Base-by-base conservation (phyloP, 2,888 invertebrate species). In the Meloe dianella region DNA sequence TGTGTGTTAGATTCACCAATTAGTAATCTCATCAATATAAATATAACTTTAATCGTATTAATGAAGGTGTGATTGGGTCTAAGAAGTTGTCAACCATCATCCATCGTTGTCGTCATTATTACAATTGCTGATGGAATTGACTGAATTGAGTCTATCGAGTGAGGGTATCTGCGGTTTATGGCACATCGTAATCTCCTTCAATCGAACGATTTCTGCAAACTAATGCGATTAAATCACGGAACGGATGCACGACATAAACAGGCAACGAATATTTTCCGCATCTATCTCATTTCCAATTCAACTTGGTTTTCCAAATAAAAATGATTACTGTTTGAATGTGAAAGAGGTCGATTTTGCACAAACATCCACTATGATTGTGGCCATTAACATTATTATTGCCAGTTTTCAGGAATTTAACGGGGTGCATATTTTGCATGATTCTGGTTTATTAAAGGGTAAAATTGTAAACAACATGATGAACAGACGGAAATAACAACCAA, bases 201-300 rank as follows among this genome's bases (percentile, higher is more conserved):
- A 72, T 71, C 71, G 74, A 71, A 73, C 73, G 71, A 70, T 71
- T 75, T 71, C 72, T 68, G 72, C 69, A 73, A 75, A 72, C 74
- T 75, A 75, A 75, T 75, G 73, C 74, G 74, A 75, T 73, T 75
- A 74, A 72, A 75, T 70, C 71, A 67, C 65, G 71, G 60, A 71
- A 71, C 73, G 72, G 72, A 73, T 68, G 70, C 67, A 66, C 67
- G 73, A 67, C 70, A 70, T 73, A 73, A 73, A 71, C 71, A 73
- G 66, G 65, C 69, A 57, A 58, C 61, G 69, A 64, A 67, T 67
- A 66, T 65, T 66, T 65, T 29, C 24, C 17, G 17, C 1, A 29
- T 24, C 58, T 2, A 30, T 61, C 32, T 38, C 61, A 47, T 17
- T 54, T 56, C 61, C 56, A 30, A 61, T 61, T 61, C 54, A n/a